Conservation (phyloP, 2,113 vertebrate genomes). For the Eclectus roratus region DNA sequence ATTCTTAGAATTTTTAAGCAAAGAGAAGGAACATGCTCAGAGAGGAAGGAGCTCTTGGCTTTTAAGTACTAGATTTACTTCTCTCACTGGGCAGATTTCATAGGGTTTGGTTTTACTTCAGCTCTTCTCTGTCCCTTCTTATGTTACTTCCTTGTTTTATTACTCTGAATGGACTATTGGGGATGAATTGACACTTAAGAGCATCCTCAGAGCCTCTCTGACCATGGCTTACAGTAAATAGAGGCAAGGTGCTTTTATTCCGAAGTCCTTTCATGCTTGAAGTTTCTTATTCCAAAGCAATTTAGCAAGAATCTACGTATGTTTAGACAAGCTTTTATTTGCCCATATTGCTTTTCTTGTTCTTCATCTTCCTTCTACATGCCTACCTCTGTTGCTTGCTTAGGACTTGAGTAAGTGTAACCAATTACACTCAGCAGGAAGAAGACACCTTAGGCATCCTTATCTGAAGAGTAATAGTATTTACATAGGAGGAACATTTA, state of each 20-base stretch:
- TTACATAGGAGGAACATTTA: conserved; percentile 21
- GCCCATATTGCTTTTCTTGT: not conserved
- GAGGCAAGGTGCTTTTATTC: not conserved
- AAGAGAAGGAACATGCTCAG: not conserved
- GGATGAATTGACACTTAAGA: not conserved
- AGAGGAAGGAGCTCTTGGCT: not conserved
- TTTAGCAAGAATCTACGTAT: not conserved
- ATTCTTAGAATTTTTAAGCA: not conserved
- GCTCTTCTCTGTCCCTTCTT: not conserved
- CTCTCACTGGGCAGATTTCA: not conserved
- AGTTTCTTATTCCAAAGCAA: not conserved
- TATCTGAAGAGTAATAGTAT: conserved; percentile 7
- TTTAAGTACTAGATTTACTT: not conserved
- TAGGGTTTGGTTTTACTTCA: not conserved
- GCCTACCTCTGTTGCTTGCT: not conserved
- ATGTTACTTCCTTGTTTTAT: not conserved
- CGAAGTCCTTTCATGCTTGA: not conserved
- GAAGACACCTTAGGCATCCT: conserved; percentile 45
- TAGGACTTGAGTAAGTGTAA: not conserved
- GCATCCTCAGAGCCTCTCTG: not conserved
- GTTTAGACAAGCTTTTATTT: conserved; percentile 40
- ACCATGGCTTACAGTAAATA: not conserved
- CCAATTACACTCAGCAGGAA: not conserved
- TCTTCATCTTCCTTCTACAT: conserved; percentile 29
- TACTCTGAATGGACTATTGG: not conserved